Percentiles rank a stretch among this genome's conserved stretches.
Evolutionary conservation across 2,888 invertebrate species (phyloP).

Genomic region (Melanostoma scalare): DNA sequence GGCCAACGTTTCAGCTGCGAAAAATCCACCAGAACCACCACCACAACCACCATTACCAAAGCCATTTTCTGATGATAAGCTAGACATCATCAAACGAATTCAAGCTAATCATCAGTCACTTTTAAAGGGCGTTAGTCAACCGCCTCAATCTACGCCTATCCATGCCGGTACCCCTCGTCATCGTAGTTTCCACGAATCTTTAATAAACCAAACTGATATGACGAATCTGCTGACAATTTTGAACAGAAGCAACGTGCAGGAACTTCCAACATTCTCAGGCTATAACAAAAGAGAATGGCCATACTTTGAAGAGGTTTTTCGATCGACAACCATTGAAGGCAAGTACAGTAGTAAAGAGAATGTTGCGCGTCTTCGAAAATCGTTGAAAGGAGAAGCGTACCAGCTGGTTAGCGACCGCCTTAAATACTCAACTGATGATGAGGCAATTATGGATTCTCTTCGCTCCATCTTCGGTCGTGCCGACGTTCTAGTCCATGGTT

Average conservation of each 20-base stretch:
- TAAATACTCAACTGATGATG: too few species aligned
- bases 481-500: too few species aligned
- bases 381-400: too few species aligned
- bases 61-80: background rate
- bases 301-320: slow-evolving; percentile 5
- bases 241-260: slow-evolving; percentile 18
- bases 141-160: background rate
- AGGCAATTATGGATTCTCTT: too few species aligned
- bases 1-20: background rate
- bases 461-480: too few species aligned
- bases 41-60: background rate
- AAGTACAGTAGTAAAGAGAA: too few species aligned
- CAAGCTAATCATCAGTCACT: slow-evolving; percentile 11
- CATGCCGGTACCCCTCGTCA: background rate
- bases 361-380: too few species aligned
- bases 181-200: too few species aligned
- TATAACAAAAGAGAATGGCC: slow-evolving; percentile 3
- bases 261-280: slow-evolving; percentile 2
- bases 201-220: background rate
- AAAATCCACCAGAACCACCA: too few species aligned
- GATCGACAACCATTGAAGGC: too few species aligned
- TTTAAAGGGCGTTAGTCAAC: background rate
- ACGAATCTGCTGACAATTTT: slow-evolving; percentile 1
- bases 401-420: too few species aligned
- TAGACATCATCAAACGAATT: slow-evolving; percentile 5